These are phyloP conservation scores for Blastobasis lacticolella DNA, from an alignment of 2,888 invertebrate genomes.

Conservation along the genomic window DNA sequence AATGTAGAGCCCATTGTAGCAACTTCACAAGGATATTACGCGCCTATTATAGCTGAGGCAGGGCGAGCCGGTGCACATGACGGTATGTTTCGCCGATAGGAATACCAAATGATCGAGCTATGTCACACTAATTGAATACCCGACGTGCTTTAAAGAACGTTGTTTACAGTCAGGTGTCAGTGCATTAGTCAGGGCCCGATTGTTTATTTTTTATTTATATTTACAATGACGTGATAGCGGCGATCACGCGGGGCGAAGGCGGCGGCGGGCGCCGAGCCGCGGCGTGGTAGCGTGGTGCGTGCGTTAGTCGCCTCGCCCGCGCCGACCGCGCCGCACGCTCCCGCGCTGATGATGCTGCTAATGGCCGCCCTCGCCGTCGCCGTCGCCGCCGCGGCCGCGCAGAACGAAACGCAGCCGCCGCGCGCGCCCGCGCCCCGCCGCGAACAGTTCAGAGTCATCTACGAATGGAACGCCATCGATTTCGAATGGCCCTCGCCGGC, in stretches of 20 bases:
- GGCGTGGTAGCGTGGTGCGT: slow-evolving; percentile 19
- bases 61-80: slow-evolving; percentile 6
- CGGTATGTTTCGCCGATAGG: slow-evolving; percentile 1
- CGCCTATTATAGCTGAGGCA: slow-evolving; percentile 2
- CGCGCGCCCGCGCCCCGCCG: slow-evolving; percentile 45
- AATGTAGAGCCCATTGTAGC: background rate
- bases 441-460: slow-evolving; percentile 78
- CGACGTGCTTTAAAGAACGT: slow-evolving; percentile 3
- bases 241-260: slow-evolving; percentile 38
- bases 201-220: slow-evolving; percentile 27
- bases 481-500: slow-evolving; percentile 78
- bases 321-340: slow-evolving; percentile 52
- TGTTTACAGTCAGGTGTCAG: slow-evolving; percentile 19
- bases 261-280: slow-evolving; percentile 22
- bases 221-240: slow-evolving; percentile 29
- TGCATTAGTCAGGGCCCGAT: slow-evolving; percentile 25
- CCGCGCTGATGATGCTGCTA: slow-evolving; percentile 45
- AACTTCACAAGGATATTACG: background rate
- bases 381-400: slow-evolving; percentile 57
- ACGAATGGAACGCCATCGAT: slow-evolving; percentile 82
- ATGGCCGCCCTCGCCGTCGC: slow-evolving; percentile 45
- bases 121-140: slow-evolving; percentile 2
- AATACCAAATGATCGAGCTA: slow-evolving; percentile 1
- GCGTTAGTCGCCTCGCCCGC: slow-evolving; percentile 52
- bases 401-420: slow-evolving; percentile 39